These are phyloP conservation scores for Mallotus villosus DNA, from an alignment of 2,797 vertebrate genomes.

Conservation along the genomic window DNA sequence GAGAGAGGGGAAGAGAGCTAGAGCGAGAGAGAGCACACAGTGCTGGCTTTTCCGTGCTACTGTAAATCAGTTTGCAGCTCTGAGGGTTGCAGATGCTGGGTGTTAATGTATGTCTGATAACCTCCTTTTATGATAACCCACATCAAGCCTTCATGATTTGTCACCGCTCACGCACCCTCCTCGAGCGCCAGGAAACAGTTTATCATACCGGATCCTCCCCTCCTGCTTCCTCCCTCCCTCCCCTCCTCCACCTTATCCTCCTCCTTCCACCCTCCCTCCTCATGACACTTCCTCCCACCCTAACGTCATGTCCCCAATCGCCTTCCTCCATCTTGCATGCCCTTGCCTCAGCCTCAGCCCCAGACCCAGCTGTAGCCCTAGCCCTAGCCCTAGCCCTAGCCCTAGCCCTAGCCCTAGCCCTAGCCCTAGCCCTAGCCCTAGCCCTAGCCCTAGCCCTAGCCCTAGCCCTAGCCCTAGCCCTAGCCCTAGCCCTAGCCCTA, in stretches of 20 bases:
- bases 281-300: neutral
- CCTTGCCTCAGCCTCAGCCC: neutral
- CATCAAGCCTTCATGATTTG: conserved; percentile 51
- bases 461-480: neutral
- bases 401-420: too few relatives aligned
- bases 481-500: neutral
- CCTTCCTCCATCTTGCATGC: neutral
- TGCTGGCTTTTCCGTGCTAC: neutral
- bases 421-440: neutral
- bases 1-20: neutral
- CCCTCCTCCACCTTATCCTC: neutral
- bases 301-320: neutral
- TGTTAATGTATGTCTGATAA: conserved; percentile 20
- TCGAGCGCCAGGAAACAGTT: conserved; percentile 33
- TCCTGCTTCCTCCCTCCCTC: neutral
- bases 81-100: conserved; percentile 33
- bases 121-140: conserved; percentile 36
- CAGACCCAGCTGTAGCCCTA: neutral
- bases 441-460: neutral
- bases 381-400: neutral
- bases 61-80: neutral
- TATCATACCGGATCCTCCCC: conserved; percentile 20
- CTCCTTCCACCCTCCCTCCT: neutral
- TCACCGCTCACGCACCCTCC: conserved; percentile 31
- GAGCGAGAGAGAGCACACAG: neutral